These are phyloP conservation scores for Notothenia rossii DNA, from an alignment of 2,113 vertebrate species.

Conservation along the genomic window DNA sequence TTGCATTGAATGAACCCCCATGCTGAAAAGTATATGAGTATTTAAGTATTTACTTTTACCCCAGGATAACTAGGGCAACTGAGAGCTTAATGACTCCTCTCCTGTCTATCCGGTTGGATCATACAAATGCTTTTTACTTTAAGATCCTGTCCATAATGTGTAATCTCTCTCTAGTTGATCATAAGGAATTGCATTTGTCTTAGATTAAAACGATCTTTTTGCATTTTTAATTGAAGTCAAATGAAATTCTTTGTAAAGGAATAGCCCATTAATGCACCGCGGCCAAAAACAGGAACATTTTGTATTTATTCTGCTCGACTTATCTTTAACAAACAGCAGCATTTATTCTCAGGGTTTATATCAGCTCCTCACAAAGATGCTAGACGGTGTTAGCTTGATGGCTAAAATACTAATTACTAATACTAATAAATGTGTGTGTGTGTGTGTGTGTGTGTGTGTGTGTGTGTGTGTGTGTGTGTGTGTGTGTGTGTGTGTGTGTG, in stretches of 20 bases:
- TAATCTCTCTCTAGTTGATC: not conserved
- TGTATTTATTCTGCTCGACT: not conserved
- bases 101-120: not conserved
- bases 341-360: not conserved
- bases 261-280: not conserved
- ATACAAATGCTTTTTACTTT: not conserved
- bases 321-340: not conserved
- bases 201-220: not conserved
- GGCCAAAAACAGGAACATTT: not conserved
- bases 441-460: constrained; percentile 18
- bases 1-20: not conserved
- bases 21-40: too few species aligned
- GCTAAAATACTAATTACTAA: constrained; percentile 7
- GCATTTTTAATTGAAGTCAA: not conserved
- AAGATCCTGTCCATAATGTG: not conserved
- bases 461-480: constrained; percentile 11
- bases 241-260: too few species aligned
- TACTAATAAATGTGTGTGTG: not conserved
- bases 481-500: not conserved
- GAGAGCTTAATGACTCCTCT: not conserved
- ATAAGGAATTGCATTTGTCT: not conserved
- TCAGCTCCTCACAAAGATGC: not conserved
- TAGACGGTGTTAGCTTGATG: not conserved
- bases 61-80: not conserved
- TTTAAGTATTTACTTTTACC: not conserved